Evolutionary conservation across 2,888 invertebrate species (phyloP), one percentile per base, ranked within the genome.

Genomic region (Cremastinae sp.): DNA sequence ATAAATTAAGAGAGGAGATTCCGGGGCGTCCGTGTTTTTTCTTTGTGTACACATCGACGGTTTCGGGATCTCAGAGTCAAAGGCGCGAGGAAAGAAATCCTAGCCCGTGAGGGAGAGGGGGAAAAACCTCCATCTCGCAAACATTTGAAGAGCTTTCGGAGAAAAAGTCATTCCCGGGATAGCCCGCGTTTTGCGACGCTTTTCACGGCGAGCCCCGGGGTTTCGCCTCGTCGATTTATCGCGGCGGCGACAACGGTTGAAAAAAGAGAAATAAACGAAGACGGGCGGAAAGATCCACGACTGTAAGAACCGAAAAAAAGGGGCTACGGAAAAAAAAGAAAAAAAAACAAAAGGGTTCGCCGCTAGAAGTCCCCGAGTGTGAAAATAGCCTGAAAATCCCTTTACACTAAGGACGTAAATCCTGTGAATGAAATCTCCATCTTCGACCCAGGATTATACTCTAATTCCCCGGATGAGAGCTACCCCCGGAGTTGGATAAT

Each of bases 151-250:
- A 68, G 59, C 69, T 65, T 70, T 55, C 61, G 55, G 51, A 2
- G 58, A 37, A 78, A 74, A 78, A 78, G 79, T 79, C 78, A 80
- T 80, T 80, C 45, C 71, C 66, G 65, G 61, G 78, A 80, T 80
- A 79, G 78, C 80, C 79, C 75, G 74, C 84, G 81, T 79, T 80
- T 51, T 47, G 68, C 16, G 58, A 20, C 43, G 64, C 59, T 61
- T 61, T 73, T 64, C 49, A 37, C 39, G 20, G 14, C 49, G 59
- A 41, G 28, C 55, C 22, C 37, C 56, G 18, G n/a, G 35, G 41
- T 12, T 79, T 70, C 12, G 43, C 47, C 22, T 47, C 73, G 18
- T 47, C 64, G 73, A 69, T 76, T 76, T 73, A 76, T 76, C 65
- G 45, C 53, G 45, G 69, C 53, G 75, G 71, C 77, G 78, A 77